Evolutionary conservation across 2,113 vertebrate species (phyloP).

Genomic region (Halcyon senegalensis): DNA sequence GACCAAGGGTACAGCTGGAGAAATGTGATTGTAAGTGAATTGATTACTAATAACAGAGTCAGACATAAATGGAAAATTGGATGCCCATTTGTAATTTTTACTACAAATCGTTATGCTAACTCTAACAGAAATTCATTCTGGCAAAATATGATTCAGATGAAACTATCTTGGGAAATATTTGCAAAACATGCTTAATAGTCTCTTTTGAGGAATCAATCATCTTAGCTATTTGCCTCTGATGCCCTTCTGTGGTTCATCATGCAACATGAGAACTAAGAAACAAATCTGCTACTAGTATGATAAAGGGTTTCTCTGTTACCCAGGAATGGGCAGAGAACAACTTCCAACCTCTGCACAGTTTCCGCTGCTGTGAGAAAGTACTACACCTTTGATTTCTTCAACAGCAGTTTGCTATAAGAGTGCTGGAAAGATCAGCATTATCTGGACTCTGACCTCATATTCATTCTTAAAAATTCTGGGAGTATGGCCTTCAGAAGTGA

Average conservation of each 20-base stretch:
- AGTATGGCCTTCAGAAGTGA: background rate
- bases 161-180: background rate
- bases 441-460: background rate
- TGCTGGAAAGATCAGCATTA: background rate
- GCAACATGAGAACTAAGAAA: background rate
- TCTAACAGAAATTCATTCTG: background rate
- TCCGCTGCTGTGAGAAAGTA: background rate
- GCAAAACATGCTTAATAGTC: background rate
- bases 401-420: background rate
- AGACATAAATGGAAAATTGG: background rate
- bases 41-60: background rate
- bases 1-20: constrained; percentile 79
- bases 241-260: background rate
- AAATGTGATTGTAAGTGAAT: constrained; percentile 78
- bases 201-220: background rate
- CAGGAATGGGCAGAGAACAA: background rate
- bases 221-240: background rate
- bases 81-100: background rate
- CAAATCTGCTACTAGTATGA: background rate
- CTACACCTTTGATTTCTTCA: background rate
- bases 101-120: background rate
- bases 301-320: background rate
- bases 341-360: background rate
- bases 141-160: background rate
- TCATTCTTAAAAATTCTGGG: background rate